Evolutionary conservation across 2,113 vertebrate genomes (phyloP), one percentile per base, ranked within the genome.

Genomic region (Rhynchopsitta pachyrhyncha): DNA sequence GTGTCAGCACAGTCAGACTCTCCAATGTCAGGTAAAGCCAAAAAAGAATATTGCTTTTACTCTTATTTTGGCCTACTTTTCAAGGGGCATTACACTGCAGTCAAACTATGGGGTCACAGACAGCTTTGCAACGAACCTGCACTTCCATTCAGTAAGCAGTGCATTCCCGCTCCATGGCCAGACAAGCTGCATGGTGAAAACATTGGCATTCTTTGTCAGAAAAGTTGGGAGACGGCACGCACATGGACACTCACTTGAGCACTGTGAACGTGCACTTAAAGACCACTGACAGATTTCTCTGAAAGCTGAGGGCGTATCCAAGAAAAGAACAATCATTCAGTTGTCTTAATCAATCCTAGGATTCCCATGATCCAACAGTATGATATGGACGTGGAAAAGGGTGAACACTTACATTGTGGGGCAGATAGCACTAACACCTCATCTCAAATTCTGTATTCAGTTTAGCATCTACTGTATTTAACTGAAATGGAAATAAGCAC

Each of bases 131-230:
- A 44, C 0, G 2, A 57, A 62, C 22, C 12, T 62, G 12, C 4
- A 2, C 39, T 69, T 82, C 33, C 23, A 20, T 62, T 66, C 42
- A 13, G 33, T 7, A 11, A 87, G 28, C 31, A n/a, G 6, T 0
- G 1, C 2, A 4, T 18, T 73, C 67, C 76, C 50, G 49, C 39
- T 81, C 49, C 63, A 52, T 0, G 0, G 19, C n/a, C 52, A 87
- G 20, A 22, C 17, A 62, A 76, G 20, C 35, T 83, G 15, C 29
- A 68, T 7, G n/a, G 67, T 1, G 3, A 80, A 31, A 86, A 73
- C 3, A 7, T 13, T 44, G 49, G 8, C 10, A 17, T 70, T 57
- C 20, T 57, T 73, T 86, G 4, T 66, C 68, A 53, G 60, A 55
- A 46, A 57, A 77, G 47, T 1, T 88, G 44, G 82, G 92, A 82